Conservation (phyloP, 2,113 vertebrate species). For the Varanus komodoensis region DNA sequence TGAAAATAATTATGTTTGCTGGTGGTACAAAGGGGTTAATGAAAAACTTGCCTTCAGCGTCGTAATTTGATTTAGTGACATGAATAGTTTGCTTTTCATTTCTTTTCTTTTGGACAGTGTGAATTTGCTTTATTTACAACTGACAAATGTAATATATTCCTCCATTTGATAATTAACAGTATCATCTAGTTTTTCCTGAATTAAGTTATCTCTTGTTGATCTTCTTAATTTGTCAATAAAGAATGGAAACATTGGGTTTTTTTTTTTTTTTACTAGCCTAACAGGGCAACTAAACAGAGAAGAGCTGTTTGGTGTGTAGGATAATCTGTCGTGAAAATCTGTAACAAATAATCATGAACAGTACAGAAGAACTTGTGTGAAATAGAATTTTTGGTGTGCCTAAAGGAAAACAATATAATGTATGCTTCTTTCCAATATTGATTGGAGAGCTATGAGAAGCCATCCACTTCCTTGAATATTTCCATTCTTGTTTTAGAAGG, state of each 20-base stretch:
- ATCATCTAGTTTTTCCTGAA: slow-evolving; percentile 34
- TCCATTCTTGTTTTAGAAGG: accelerated
- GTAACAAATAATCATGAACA: background rate
- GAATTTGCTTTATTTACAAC: slow-evolving; percentile 60
- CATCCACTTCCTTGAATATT: background rate
- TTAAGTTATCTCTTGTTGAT: background rate
- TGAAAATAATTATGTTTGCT: background rate
- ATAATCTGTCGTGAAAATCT: background rate
- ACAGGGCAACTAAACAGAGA: background rate
- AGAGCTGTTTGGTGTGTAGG: background rate
- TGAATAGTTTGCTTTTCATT: slow-evolving; percentile 58
- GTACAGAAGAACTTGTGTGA: background rate
- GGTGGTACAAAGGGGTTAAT: background rate
- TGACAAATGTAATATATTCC: slow-evolving; percentile 68
- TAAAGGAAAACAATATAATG: accelerated
- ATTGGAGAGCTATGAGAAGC: accelerated
- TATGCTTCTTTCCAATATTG: background rate
- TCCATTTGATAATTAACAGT: slow-evolving; percentile 45
- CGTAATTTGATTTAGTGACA: slow-evolving; percentile 64
- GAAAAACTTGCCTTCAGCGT: slow-evolving; percentile 57
- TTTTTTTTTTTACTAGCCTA: background rate
- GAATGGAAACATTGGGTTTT: background rate
- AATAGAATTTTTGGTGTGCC: accelerated
- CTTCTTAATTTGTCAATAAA: background rate
- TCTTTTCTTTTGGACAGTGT: slow-evolving; percentile 65